Evolutionary conservation across 1,140 invertebrate genomes (phyloP), one percentile per base, ranked within the genome.

Genomic region (Drosophila navojoa): DNA sequence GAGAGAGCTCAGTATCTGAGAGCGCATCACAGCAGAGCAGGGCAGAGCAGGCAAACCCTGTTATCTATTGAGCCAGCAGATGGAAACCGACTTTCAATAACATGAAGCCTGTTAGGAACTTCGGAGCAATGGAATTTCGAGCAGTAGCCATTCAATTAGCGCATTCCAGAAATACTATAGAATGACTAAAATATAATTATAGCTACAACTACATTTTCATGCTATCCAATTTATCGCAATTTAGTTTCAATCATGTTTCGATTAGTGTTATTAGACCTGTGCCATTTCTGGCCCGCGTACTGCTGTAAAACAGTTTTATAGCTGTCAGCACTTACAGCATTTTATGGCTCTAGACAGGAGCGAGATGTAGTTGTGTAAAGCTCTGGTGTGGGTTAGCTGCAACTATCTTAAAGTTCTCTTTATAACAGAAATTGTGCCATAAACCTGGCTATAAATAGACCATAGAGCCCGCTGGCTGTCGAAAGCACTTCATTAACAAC

Each of bases 311-410:
- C 44, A 38, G 16, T 79, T 78, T 82, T 84, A 76, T 77, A 58
- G 73, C 66, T 52, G 35, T 27, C 49, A 32, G 54, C 57, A 68
- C 60, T 81, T 71, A 64, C 59, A 53, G 74, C n/a, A 47, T 60
- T 72, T 86, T 71, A 64, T 66, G 49, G 60, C 49, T 68, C 54
- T 73, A 76, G 61, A 79, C 76, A 77, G 25, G 49, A 76, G 70
- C 63, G 57, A 50, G 16, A 38, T 13, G 42, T 13, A 47, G 19
- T 29, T 49, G 27, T 45, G 49, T 44, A 54, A 64, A 86, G 82
- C 82, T 86, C 79, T 86, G 66, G 63, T 32, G 29, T 64, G 81
- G 47, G 82, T 71, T 58, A 53, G 55, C 64, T 86, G 79, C 64
- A 84, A 70, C 71, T 72, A 79, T 72, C 72, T 57, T 69, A 69